Evolutionary conservation across 1,140 invertebrate genomes (phyloP), one percentile per base, ranked within the genome.

Genomic region (Papilio machaon): DNA sequence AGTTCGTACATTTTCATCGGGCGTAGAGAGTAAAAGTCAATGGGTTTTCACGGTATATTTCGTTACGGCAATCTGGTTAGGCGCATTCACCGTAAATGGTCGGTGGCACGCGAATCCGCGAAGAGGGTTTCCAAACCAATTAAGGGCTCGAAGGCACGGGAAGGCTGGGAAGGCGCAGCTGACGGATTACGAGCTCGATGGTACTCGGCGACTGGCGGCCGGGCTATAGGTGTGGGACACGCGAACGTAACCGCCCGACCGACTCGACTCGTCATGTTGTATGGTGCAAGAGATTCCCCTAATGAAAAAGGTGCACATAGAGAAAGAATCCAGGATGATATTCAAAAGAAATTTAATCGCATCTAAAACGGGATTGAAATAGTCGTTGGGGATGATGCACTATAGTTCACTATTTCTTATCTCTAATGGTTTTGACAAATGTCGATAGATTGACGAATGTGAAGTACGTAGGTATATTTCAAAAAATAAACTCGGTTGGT

Each of bases 61-160:
- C 84, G 91, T 92, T 94, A 92, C 86, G 86, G 87, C 91, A 91
- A 93, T 93, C 91, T 94, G 93, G 93, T 94, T 94, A 94, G 90
- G 87, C 90, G 87, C 83, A 89, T 85, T 85, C 87, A 85, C 88
- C 85, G 88, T 93, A 94, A 94, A 93, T 90, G 90, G 91, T 80
- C 82, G 83, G 75, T 81, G 85, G 89, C 93, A 94, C 92, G 92
- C 89, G 85, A 94, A 83, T 87, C 86, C 82, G 89, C 92, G 91
- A 93, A 93, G 93, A 93, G 93, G 93, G 91, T 88, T 92, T 93
- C 93, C 89, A 87, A 93, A 93, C 92, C 91, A 93, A 93, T 94
- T 94, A 94, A 93, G 93, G 92, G 88, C 85, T 92, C 86, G 54
- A 58, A 58, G 54, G 54, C 54, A 58, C 91, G 91, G 90, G 91